Base-by-base conservation (phyloP, 1,140 invertebrate genomes). In the Trachymyrmex septentrionalis region DNA sequence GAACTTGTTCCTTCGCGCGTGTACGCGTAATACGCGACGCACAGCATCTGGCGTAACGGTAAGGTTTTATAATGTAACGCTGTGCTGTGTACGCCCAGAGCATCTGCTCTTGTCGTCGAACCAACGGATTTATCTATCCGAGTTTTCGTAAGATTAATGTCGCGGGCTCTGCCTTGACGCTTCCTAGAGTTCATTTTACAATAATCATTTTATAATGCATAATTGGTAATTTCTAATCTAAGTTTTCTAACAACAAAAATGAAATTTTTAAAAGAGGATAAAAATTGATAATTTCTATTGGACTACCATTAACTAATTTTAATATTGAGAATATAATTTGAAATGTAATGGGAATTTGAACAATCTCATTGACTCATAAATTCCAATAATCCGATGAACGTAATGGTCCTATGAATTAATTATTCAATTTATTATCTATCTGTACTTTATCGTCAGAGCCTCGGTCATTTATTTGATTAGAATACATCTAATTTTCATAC, bases 21-120 rank as follows among this genome's bases (percentile, higher is more conserved):
- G 30, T 67, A 86, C 63, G 34, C 64, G 75, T 67, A 69, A 86
- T 86, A 81, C 64, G 64, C 53, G 63, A 78, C 21, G 48, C 55
- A 57, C 73, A 80, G 85, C 85, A 86, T 80, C 85, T 86, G 85
- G 85, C 38, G 85, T 86, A 86, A 86, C 85, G 85, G 85, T 81
- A 81, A 81, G 44, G 53, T 71, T 80, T 86, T 78, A 69, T 80
- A 81, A 80, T 59, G 34, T 53, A 64, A 59, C 63, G 30, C 7
- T 34, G 12, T 14, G 30, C 34, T 55, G 3, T 19, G 5, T 38
- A 16, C 50, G 12, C 24, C 24, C 19, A 21, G 19, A 44, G 50
- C 63, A 71, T 86, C 64, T 86, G 75, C 64, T 71, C n/a, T 50
- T 24, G 27, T 57, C 38, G 73, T 64, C 57, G 27, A 30, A 44